These are phyloP conservation scores for Hirtodrosophila trivittata DNA, from an alignment of 2,888 invertebrate species.

Conservation along the genomic window DNA sequence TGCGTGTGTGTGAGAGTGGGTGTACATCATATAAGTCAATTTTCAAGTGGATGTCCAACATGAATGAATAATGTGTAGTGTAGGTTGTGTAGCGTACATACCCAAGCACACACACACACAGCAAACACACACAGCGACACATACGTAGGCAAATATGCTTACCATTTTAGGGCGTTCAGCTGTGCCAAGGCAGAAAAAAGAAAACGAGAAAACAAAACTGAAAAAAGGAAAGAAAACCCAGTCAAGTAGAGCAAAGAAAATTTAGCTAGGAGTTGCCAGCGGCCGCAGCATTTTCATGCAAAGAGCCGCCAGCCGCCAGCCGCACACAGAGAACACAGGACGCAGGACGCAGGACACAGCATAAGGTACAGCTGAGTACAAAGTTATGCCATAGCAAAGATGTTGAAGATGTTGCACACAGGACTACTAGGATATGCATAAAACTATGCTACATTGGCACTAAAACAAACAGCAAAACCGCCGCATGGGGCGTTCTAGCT, in stretches of 20 bases:
- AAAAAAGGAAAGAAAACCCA: conserved; percentile 8
- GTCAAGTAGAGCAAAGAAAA: conserved; percentile 59
- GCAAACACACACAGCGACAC: background rate
- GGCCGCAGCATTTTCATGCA: conserved; percentile 48
- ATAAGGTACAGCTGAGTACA: conserved; percentile 20
- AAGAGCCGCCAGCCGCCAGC: conserved; percentile 16
- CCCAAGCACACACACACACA: conserved; percentile 5
- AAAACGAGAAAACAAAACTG: conserved; percentile 9
- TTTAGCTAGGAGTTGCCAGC: conserved; percentile 50
- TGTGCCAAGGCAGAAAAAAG: conserved; percentile 25
- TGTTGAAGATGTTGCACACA: conserved; percentile 32
- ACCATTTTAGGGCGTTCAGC: conserved; percentile 52
- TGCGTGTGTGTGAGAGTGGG: conserved; percentile 17
- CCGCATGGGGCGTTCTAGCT: conserved; percentile 40
- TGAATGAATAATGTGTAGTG: conserved; percentile 70
- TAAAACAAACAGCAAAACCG: conserved; percentile 74
- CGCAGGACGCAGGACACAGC: conserved; percentile 29
- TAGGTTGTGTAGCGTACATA: conserved; percentile 23
- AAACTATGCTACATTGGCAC: conserved; percentile 80
- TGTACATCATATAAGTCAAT: conserved; percentile 66
- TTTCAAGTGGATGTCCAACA: conserved; percentile 73
- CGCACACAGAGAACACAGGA: conserved; percentile 39
- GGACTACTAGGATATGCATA: conserved; percentile 73
- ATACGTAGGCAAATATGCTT: conserved; percentile 46
- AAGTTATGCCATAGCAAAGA: conserved; percentile 47